These are phyloP conservation scores for Equus quagga DNA, from an alignment of 2,113 vertebrate species.

Conservation along the genomic window DNA sequence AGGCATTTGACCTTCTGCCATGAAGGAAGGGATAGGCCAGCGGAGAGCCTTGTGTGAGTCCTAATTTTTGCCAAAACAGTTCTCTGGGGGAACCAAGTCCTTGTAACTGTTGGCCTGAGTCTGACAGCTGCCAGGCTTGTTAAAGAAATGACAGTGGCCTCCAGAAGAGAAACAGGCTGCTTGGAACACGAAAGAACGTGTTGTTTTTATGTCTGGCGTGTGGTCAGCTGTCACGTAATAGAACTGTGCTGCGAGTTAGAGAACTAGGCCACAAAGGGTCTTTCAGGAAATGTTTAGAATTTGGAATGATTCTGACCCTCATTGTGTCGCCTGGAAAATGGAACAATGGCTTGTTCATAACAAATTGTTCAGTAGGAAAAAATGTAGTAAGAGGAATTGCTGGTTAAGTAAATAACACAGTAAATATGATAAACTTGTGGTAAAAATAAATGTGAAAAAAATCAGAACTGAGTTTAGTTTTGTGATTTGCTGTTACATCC, in stretches of 20 bases:
- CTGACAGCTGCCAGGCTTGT: conserved; percentile 21
- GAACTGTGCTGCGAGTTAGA: neutral
- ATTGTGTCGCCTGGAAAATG: conserved; percentile 8
- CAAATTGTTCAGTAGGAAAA: conserved; percentile 49
- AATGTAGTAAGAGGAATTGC: neutral
- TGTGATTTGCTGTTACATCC: neutral
- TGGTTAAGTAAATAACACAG: neutral
- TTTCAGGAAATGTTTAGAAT: conserved; percentile 54
- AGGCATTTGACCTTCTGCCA: neutral
- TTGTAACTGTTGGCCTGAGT: neutral
- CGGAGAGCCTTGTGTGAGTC: neutral
- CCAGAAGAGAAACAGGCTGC: neutral
- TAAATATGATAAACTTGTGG: neutral
- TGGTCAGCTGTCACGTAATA: conserved; percentile 15
- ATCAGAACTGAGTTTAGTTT: neutral
- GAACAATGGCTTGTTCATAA: conserved; percentile 63
- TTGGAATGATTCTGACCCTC: conserved; percentile 18
- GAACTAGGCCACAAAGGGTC: conserved; percentile 24
- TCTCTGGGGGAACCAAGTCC: neutral
- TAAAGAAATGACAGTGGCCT: neutral
- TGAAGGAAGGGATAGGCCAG: neutral
- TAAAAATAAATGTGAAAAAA: conserved; percentile 20
- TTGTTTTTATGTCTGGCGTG: neutral
- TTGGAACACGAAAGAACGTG: neutral
- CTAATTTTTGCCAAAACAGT: neutral